A percentile compares a stretch with the other conserved stretches of the same genome.
Evolutionary conservation across 2,113 vertebrate species (phyloP).

Genomic region (Boulengeromyrus knoepffleri): DNA sequence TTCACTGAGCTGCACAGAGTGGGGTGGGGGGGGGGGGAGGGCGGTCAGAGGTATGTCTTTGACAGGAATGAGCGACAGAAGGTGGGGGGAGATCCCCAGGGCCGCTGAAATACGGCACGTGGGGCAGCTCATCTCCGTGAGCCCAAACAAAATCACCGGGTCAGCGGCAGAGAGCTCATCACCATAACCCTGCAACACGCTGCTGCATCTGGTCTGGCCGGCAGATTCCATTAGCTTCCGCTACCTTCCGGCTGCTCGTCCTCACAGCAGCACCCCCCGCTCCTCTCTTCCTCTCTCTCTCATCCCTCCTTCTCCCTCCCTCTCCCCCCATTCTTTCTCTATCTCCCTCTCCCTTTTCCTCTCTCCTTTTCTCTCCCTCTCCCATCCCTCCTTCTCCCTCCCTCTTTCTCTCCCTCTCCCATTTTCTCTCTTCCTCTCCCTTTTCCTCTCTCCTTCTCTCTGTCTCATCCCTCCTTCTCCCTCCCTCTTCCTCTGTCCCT

Average conservation of each 20-base stretch:
- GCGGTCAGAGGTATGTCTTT: neutral
- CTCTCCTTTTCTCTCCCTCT: neutral
- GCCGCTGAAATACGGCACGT: neutral
- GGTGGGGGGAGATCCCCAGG: neutral
- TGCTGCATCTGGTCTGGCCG: neutral
- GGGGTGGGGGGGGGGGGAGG: neutral
- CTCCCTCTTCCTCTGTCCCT: neutral
- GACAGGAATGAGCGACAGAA: neutral
- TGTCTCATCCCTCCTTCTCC: no score
- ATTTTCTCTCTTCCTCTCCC: neutral
- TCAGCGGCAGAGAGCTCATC: neutral
- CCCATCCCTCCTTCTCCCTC: no score
- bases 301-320: no score
- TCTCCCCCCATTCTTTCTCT: no score
- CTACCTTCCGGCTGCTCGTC: neutral
- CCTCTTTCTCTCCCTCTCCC: neutral
- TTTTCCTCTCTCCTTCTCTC: neutral
- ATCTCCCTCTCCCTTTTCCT: no score
- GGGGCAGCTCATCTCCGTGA: neutral
- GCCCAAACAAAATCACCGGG: neutral
- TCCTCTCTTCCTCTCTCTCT: neutral
- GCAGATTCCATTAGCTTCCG: neutral
- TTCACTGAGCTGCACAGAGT: neutral
- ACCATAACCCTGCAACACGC: neutral
- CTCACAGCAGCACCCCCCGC: neutral